phyloP scores from a whole-genome alignment of 2,113 vertebrate species.

The Psilopsiagon aurifrons region DNA sequence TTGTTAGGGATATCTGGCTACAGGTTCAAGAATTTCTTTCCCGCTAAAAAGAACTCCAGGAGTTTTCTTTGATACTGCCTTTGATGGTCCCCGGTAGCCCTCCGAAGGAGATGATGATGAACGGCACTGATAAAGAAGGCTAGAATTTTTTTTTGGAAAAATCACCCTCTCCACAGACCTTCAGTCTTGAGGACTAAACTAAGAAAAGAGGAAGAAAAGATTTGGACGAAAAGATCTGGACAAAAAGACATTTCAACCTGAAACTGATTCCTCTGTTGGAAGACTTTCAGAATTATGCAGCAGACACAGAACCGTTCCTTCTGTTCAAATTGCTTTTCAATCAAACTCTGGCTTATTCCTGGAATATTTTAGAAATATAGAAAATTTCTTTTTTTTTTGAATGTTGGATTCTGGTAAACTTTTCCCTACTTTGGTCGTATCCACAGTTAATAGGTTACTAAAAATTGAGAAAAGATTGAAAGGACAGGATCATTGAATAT shows the following conservation, averaged over 20 bases:
- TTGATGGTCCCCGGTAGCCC: slow-evolving; percentile 46
- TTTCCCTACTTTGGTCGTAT: not conserved
- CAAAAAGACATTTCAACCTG: not conserved
- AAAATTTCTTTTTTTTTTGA: not conserved
- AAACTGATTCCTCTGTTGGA: slow-evolving; percentile 1
- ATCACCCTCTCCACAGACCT: not conserved
- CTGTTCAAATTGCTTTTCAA: not conserved
- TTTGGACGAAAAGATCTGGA: not conserved
- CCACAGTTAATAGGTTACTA: not conserved
- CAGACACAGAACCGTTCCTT: not conserved
- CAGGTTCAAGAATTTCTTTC: slow-evolving; percentile 63
- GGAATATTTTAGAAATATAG: not conserved
- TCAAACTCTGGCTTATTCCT: not conserved
- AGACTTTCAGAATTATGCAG: not conserved
- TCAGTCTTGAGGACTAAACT: slow-evolving; percentile 12
- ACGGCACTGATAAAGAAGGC: slow-evolving; percentile 47
- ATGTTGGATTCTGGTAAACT: not conserved
- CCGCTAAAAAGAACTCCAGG: slow-evolving; percentile 59
- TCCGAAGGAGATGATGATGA: slow-evolving; percentile 52
- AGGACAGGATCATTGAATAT: not conserved
- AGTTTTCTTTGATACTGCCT: slow-evolving; percentile 62
- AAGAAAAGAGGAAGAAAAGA: slow-evolving; percentile 25
- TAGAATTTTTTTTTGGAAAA: slow-evolving; percentile 32
- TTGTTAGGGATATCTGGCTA: slow-evolving; percentile 48
- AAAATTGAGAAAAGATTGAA: not conserved